Conservation (phyloP, 2,113 vertebrate species). For the Ginglymostoma cirratum region DNA sequence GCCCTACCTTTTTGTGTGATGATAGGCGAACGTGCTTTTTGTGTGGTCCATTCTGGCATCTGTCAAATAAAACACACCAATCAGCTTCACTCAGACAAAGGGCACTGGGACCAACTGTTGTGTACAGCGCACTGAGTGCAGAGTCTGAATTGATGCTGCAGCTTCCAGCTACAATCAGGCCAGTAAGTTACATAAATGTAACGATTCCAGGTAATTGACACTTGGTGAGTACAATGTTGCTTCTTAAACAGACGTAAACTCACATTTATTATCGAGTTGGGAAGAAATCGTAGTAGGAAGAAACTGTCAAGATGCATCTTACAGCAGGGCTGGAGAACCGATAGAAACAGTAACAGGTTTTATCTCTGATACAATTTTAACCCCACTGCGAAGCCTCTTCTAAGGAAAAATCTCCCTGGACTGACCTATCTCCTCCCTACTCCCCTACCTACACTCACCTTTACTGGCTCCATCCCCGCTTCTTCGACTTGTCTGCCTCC, state of each 20-base stretch:
- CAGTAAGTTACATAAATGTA: neutral
- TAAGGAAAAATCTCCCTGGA: too few species aligned
- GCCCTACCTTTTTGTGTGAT: neutral
- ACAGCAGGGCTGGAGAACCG: neutral
- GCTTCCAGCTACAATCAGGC: too few species aligned
- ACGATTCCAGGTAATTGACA: neutral
- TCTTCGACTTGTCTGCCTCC: too few species aligned
- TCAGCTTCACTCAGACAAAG: neutral
- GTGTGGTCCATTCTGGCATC: neutral
- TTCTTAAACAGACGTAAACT: neutral
- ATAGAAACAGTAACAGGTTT: neutral
- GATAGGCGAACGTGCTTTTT: neutral
- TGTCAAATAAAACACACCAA: neutral
- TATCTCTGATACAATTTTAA: too few species aligned
- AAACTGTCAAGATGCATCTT: neutral
- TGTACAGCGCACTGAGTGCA: neutral
- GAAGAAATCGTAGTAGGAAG: neutral
- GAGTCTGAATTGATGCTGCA: neutral
- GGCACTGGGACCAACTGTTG: neutral
- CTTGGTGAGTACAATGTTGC: neutral
- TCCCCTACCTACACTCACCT: too few species aligned
- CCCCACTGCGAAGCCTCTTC: too few species aligned
- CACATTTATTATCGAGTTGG: neutral
- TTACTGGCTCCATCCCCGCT: too few species aligned
- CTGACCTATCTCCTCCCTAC: too few species aligned